Evolutionary conservation across 1,140 invertebrate species (phyloP).

Genomic region (Drosophila mauritiana): DNA sequence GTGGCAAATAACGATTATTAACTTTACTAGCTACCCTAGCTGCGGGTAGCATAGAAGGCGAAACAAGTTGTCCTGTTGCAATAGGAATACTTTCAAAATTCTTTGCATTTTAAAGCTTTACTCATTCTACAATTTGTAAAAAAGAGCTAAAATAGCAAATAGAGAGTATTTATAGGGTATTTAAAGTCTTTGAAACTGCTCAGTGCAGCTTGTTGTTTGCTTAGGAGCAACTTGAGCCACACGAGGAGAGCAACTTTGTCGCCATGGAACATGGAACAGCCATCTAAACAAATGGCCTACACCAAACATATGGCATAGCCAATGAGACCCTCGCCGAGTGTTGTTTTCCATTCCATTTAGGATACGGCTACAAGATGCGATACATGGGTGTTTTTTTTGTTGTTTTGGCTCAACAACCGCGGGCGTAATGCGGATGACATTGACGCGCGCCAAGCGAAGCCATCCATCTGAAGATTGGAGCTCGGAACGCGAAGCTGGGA

Average conservation of each 20-base stretch:
- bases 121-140: too few relatives aligned
- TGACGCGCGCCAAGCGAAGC: conserved; percentile 59
- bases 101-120: background rate
- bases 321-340: conserved; percentile 13
- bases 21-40: conserved; percentile 22
- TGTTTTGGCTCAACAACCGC: conserved; percentile 32
- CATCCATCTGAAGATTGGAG: conserved; percentile 33
- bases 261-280: conserved; percentile 31
- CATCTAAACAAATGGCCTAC: conserved; percentile 32
- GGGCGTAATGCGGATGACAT: conserved; percentile 69
- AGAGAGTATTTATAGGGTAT: background rate
- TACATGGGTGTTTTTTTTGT: conserved; percentile 1
- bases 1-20: conserved; percentile 74
- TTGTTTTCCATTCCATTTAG: conserved; percentile 1
- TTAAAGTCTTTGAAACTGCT: background rate
- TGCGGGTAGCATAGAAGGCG: background rate
- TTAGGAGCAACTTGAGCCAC: conserved; percentile 23
- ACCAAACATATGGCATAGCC: conserved; percentile 21
- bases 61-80: background rate
- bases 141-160: too few relatives aligned
- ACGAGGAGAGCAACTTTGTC: background rate
- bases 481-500: conserved; percentile 7
- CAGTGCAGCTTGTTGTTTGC: conserved; percentile 1
- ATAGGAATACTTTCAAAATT: too few relatives aligned
- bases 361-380: conserved; percentile 2